Evolutionary conservation across 2,113 vertebrate genomes (phyloP).

Genomic region (Platysternon megacephalum): DNA sequence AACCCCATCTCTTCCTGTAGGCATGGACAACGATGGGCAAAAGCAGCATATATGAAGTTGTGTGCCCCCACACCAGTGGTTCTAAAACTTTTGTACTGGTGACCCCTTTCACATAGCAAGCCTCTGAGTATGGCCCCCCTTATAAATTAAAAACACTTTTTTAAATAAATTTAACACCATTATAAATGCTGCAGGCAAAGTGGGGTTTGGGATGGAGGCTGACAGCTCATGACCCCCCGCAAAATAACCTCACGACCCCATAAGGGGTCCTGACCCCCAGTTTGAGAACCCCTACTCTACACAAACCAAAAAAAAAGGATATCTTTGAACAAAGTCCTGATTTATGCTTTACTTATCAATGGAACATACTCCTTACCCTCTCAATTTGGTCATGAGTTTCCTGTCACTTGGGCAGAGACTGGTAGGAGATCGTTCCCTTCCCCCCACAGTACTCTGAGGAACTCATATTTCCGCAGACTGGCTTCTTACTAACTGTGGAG

Average conservation of each 20-base stretch:
- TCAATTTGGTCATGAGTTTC: background rate
- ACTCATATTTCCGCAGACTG: background rate
- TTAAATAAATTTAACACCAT: no score
- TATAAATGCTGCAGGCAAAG: no score
- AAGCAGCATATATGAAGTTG: background rate
- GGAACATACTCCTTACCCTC: background rate
- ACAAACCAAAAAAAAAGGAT: background rate
- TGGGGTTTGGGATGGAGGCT: no score
- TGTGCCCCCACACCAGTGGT: background rate
- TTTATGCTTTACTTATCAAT: constrained; percentile 8
- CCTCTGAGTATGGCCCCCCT: no score
- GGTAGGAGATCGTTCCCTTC: background rate
- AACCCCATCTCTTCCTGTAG: background rate
- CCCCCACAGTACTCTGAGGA: background rate
- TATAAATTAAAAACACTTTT: no score
- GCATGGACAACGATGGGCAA: background rate
- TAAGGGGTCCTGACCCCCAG: no score
- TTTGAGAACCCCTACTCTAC: no score
- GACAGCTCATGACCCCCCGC: no score
- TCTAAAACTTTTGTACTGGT: no score
- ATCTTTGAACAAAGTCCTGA: background rate
- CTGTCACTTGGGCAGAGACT: background rate
- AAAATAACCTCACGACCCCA: no score
- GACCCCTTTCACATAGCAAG: no score
- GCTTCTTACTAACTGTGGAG: background rate